phyloP scores from a whole-genome alignment of 2,113 vertebrate genomes.

The Tor tambroides region DNA sequence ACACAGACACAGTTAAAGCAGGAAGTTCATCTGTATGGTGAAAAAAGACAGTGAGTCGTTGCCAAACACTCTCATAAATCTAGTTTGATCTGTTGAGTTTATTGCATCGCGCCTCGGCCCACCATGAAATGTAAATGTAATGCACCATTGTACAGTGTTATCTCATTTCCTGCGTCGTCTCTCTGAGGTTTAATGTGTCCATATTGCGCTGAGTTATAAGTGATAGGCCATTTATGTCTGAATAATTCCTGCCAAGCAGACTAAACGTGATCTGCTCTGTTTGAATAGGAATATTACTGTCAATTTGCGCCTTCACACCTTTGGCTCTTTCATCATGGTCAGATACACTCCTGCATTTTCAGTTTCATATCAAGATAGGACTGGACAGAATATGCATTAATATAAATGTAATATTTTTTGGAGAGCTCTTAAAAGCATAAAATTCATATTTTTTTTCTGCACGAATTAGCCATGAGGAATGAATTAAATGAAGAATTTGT shows the following conservation, averaged over 20 bases:
- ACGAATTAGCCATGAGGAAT: background rate
- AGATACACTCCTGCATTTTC: background rate
- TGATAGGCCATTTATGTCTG: background rate
- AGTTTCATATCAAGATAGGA: background rate
- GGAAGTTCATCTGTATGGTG: background rate
- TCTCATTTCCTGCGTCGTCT: conserved; percentile 8
- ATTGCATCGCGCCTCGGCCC: background rate
- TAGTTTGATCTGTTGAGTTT: background rate
- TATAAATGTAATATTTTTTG: background rate
- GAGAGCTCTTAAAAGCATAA: background rate
- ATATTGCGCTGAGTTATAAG: background rate
- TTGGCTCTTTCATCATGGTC: background rate
- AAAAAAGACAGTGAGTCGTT: background rate
- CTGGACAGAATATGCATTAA: background rate
- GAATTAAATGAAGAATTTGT: background rate
- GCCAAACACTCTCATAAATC: background rate
- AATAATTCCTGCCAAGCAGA: background rate
- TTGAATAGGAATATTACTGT: background rate
- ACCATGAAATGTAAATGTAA: conserved; percentile 21
- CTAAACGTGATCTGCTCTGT: background rate
- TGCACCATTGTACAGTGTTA: background rate
- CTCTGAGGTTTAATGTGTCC: background rate
- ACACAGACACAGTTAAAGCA: background rate
- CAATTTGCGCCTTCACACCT: background rate
- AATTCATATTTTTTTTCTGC: background rate